Evolutionary conservation across 1,140 invertebrate genomes (phyloP).

Genomic region (Onthophagus taurus): DNA sequence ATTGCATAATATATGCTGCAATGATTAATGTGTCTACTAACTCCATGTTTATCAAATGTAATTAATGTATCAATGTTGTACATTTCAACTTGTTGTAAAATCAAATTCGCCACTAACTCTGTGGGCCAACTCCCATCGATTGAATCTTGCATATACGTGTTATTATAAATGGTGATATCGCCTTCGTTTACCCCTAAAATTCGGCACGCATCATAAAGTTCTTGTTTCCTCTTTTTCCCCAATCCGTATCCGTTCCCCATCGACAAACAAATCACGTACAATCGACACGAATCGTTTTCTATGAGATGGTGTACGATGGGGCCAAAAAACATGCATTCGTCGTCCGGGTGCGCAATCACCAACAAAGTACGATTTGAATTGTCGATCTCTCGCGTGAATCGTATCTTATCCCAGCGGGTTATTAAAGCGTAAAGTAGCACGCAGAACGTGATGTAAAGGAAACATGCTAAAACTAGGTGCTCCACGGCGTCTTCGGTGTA

Average conservation of each 20-base stretch:
- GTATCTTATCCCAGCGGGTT: constrained; percentile 21
- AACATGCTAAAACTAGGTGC: constrained; percentile 29
- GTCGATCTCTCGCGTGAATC: constrained; percentile 34
- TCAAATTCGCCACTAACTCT: constrained; percentile 57
- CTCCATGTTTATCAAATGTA: constrained; percentile 85
- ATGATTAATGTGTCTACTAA: constrained; percentile 86
- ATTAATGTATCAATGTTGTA: constrained; percentile 75
- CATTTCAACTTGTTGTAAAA: constrained; percentile 61
- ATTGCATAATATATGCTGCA: constrained; percentile 70
- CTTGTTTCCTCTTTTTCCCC: constrained; percentile 57
- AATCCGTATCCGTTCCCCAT: constrained; percentile 62
- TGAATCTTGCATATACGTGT: constrained; percentile 65
- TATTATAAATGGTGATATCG: constrained; percentile 63
- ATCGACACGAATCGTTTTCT: constrained; percentile 49
- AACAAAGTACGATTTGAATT: constrained; percentile 57
- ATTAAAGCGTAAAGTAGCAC: constrained; percentile 28
- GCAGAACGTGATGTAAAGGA: constrained; percentile 32
- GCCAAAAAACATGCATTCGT: constrained; percentile 97
- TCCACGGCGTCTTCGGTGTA: constrained; percentile 35
- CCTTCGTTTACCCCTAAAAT: constrained; percentile 65
- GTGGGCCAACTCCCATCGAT: constrained; percentile 64
- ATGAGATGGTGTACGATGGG: constrained; percentile 70
- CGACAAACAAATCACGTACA: constrained; percentile 80
- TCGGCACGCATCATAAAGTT: constrained; percentile 69
- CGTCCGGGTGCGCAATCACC: constrained; percentile 90